A percentile compares a stretch with the other conserved stretches of the same genome.
These are phyloP conservation scores for Petrolisthes cinctipes DNA, from an alignment of 2,888 invertebrate genomes.

Conservation along the genomic window DNA sequence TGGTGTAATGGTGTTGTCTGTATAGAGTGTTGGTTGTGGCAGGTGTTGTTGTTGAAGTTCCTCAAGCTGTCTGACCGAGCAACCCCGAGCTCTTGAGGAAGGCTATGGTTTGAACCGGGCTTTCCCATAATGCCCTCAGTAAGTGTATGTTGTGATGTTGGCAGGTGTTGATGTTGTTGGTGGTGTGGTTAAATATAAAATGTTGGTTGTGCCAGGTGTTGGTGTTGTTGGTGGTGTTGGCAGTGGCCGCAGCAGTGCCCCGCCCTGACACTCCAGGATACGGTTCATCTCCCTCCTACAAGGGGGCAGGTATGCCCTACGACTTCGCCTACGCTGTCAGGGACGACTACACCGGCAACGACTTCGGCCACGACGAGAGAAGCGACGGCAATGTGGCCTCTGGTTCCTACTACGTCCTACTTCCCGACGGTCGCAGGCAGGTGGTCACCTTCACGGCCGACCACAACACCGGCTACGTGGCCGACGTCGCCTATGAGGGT, in stretches of 20 bases:
- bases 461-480: constrained; percentile 56
- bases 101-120: no score
- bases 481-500: constrained; percentile 63
- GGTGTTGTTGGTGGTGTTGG: not conserved
- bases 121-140: no score
- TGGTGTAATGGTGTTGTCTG: no score
- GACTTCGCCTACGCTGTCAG: constrained; percentile 58
- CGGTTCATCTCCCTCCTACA: constrained; percentile 24
- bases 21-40: no score
- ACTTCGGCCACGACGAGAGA: constrained; percentile 51
- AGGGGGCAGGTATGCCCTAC: constrained; percentile 54
- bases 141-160: no score
- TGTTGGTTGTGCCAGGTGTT: not conserved
- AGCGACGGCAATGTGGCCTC: constrained; percentile 52
- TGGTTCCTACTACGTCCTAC: constrained; percentile 53
- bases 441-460: constrained; percentile 59
- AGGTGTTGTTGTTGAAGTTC: no score
- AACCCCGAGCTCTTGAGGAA: no score
- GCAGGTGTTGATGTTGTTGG: not conserved
- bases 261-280: constrained; percentile 28
- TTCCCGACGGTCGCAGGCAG: constrained; percentile 62
- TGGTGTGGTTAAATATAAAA: no score
- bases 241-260: constrained; percentile 11
- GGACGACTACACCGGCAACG: constrained; percentile 59
- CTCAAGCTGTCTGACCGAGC: no score